These are phyloP conservation scores for Adela reaumurella DNA, from an alignment of 2,888 invertebrate genomes.

Conservation along the genomic window DNA sequence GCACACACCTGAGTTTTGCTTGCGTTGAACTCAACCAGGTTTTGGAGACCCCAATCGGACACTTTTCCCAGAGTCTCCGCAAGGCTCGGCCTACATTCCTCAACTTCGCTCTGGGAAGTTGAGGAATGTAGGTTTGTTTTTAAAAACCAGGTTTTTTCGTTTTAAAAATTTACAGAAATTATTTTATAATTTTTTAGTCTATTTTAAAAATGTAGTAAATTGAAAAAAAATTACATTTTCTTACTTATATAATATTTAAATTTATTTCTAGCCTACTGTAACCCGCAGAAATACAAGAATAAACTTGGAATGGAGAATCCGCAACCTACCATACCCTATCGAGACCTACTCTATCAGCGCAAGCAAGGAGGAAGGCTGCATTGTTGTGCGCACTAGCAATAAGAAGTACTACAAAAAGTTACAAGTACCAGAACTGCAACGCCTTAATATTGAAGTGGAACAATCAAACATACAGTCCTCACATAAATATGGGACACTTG, in stretches of 20 bases:
- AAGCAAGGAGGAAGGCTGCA: constrained; percentile 59
- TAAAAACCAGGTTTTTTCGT: no score
- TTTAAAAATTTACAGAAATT: no score
- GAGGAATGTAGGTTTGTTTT: no score
- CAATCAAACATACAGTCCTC: constrained; percentile 63
- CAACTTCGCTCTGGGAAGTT: no score
- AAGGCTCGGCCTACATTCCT: no score
- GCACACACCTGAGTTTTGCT: no score
- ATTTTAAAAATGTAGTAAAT: no score
- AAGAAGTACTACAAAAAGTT: constrained; percentile 80
- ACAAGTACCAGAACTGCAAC: constrained; percentile 64
- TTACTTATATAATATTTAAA: neutral
- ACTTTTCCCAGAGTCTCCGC: no score
- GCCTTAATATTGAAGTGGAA: constrained; percentile 58
- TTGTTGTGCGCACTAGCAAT: constrained; percentile 70
- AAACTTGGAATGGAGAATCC: constrained; percentile 77
- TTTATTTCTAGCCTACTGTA: constrained; percentile 60
- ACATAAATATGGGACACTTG: constrained; percentile 74
- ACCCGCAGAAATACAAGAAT: constrained; percentile 69
- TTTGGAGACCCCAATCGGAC: no score
- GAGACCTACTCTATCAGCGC: constrained; percentile 67
- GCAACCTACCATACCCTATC: constrained; percentile 72
- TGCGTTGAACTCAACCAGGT: no score
- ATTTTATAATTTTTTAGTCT: no score
- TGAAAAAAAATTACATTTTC: no score